Conservation (phyloP, 2,113 vertebrate genomes). For the Tachysurus fulvidraco region DNA sequence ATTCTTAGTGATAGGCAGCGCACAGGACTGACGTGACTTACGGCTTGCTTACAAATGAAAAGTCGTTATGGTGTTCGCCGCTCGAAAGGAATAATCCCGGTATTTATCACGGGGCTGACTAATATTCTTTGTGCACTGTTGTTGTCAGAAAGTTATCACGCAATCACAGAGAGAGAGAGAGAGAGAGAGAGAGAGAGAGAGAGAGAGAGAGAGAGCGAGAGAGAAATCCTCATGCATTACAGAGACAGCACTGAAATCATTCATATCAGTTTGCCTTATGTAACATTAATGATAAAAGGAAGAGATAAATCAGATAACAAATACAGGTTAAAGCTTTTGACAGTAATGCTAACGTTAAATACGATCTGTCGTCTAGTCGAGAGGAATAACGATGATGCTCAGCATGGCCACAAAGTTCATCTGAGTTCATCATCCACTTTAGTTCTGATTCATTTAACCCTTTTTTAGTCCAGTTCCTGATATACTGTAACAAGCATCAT, state of each 20-base stretch:
- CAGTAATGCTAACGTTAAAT: not conserved
- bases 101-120: conserved; percentile 43
- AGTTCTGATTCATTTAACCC: not conserved
- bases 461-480: not conserved
- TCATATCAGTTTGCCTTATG: conserved; percentile 4
- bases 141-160: conserved; percentile 19
- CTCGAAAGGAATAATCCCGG: conserved; percentile 40
- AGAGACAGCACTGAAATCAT: not conserved
- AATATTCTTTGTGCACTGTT: conserved; percentile 3
- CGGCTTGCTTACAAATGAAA: conserved; percentile 47
- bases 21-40: conserved; percentile 55
- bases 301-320: conserved; percentile 19
- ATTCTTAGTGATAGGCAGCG: conserved; percentile 52
- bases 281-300: conserved; percentile 19
- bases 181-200: conserved; percentile 13
- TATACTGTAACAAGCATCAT: not conserved
- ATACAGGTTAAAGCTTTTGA: not conserved
- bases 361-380: conserved; percentile 27
- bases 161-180: not conserved
- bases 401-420: not conserved
- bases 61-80: conserved; percentile 55
- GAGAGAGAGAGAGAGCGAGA: not conserved
- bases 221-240: not conserved
- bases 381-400: conserved; percentile 10
- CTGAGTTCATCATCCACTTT: not conserved